phyloP scores from a whole-genome alignment of 2,888 invertebrate species.

The Diaperis boleti region DNA sequence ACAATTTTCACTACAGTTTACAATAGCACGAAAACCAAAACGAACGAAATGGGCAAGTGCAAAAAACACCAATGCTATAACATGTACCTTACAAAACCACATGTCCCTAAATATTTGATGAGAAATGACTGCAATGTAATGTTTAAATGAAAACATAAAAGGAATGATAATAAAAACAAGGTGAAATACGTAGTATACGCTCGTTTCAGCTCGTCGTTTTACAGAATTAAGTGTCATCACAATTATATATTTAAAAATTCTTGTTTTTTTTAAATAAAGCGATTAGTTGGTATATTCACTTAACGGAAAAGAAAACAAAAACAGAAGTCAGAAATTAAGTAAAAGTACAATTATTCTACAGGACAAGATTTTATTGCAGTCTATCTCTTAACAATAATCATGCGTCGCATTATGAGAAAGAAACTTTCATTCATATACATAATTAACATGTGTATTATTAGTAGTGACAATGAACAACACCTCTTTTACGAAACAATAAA shows the following conservation, averaged over 20 bases:
- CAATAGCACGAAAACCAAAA: conserved; percentile 21
- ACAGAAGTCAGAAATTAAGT: conserved; percentile 1
- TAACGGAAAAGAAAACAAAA: conserved; percentile 16
- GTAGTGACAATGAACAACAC: no score
- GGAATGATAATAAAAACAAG: conserved; percentile 19
- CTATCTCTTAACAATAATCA: no score
- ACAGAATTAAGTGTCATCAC: no score
- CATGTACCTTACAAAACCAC: conserved; percentile 23
- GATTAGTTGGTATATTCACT: no score
- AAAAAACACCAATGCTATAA: conserved; percentile 16
- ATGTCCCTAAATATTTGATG: conserved; percentile 34
- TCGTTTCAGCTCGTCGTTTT: conserved; percentile 44
- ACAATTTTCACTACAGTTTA: no score
- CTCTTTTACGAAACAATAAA: no score
- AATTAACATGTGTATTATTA: no score
- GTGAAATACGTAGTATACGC: conserved; percentile 1
- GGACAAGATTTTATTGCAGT: conserved; percentile 34
- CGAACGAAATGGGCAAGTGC: conserved; percentile 18
- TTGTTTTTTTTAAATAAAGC: no score
- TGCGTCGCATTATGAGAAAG: no score
- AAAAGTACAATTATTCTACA: no score
- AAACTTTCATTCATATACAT: no score
- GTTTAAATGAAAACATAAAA: conserved; percentile 13
- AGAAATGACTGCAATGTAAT: conserved; percentile 41
- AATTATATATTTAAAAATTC: no score